These are phyloP conservation scores for Halictus ligatus DNA, from an alignment of 2,888 invertebrate species.

Conservation along the genomic window DNA sequence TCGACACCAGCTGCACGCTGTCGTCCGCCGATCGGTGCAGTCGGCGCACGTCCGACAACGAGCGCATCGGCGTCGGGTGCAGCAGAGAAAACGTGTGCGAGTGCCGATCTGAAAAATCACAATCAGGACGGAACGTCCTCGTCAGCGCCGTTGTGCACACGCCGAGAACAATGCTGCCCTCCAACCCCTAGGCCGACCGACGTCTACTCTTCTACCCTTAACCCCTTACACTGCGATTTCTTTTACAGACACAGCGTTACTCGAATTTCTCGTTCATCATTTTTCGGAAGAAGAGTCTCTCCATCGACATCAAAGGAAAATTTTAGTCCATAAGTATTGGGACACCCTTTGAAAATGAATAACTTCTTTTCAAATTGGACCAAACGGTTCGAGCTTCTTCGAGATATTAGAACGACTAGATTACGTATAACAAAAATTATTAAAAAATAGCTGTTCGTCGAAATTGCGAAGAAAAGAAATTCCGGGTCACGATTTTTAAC, in stretches of 20 bases:
- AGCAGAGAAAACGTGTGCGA: conserved; percentile 86
- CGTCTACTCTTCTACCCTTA: not conserved
- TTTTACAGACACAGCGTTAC: not conserved
- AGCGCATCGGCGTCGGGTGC: conserved; percentile 85
- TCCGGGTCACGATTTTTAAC: too few species aligned
- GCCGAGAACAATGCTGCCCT: not conserved
- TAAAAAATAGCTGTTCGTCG: too few species aligned
- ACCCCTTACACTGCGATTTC: not conserved
- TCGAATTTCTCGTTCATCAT: too few species aligned
- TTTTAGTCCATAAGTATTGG: too few species aligned
- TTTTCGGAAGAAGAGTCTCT: too few species aligned
- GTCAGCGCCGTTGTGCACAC: not conserved
- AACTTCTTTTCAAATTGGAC: too few species aligned
- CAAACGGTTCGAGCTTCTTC: too few species aligned
- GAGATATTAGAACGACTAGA: too few species aligned
- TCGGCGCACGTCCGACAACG: conserved; percentile 85
- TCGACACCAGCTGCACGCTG: conserved; percentile 85
- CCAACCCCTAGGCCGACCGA: not conserved
- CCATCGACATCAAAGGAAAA: too few species aligned
- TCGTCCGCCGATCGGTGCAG: conserved; percentile 84
- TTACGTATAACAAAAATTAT: too few species aligned
- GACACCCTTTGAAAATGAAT: too few species aligned
- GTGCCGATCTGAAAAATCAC: conserved; percentile 81
- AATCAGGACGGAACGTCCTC: conserved; percentile 14
- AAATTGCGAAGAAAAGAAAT: too few species aligned